Evolutionary conservation across 2,797 vertebrate genomes (phyloP).

Genomic region (Vireo griseus): DNA sequence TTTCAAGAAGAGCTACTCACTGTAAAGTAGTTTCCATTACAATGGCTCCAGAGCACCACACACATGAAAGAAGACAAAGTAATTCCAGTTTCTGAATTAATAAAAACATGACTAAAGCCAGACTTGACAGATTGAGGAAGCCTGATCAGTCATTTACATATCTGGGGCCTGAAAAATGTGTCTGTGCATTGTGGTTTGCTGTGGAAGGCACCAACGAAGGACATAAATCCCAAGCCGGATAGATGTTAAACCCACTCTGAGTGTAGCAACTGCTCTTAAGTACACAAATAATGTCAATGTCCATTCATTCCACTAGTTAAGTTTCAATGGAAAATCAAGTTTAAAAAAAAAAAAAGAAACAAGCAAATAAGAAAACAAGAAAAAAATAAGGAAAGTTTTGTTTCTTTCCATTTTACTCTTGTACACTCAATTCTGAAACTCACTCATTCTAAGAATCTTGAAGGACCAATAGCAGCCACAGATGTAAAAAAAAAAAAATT

Average conservation of each 20-base stretch:
- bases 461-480: neutral
- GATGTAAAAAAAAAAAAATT: neutral
- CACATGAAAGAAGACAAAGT: neutral
- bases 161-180: neutral
- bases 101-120: neutral
- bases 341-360: neutral
- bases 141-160: neutral
- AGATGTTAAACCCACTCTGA: neutral
- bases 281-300: neutral
- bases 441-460: neutral
- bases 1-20: neutral
- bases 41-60: neutral
- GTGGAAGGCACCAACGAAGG: neutral
- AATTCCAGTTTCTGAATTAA: neutral
- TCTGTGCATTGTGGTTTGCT: neutral
- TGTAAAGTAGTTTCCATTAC: neutral
- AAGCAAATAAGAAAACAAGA: neutral
- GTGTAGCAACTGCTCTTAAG: neutral
- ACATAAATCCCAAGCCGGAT: rapidly evolving
- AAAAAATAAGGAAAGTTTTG: neutral
- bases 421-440: neutral
- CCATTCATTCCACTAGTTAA: neutral
- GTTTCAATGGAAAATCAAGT: neutral
- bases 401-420: neutral
- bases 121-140: neutral